Conservation (phyloP, 2,888 invertebrate species). For the Liopterus haemorrhoidalis region DNA sequence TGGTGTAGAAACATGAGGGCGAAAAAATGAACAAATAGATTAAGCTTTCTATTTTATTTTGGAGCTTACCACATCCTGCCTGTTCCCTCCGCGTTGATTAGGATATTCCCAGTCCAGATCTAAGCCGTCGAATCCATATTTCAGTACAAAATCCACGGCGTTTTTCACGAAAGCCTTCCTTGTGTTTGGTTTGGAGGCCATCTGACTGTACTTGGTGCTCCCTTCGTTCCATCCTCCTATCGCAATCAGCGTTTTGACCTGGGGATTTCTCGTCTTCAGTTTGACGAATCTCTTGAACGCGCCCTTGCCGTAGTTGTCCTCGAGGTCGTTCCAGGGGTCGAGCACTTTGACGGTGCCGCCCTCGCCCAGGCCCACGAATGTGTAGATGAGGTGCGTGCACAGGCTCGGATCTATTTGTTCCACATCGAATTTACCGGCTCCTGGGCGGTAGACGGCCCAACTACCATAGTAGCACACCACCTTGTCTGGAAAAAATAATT, state of each 20-base stretch:
- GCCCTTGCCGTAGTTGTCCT: conserved; percentile 45
- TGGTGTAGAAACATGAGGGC: no score
- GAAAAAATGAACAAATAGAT: no score
- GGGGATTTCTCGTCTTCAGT: conserved; percentile 50
- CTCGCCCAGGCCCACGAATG: conserved; percentile 60
- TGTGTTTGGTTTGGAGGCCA: conserved; percentile 44
- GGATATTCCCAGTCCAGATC: conserved; percentile 74
- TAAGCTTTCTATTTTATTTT: background rate
- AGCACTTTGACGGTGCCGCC: conserved; percentile 51
- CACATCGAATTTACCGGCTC: conserved; percentile 60
- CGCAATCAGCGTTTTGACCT: conserved; percentile 55
- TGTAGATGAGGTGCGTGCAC: conserved; percentile 71
- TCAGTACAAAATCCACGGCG: conserved; percentile 50
- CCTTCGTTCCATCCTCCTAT: conserved; percentile 66
- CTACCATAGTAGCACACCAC: conserved; percentile 71
- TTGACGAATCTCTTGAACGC: conserved; percentile 52
- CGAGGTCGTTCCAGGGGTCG: conserved; percentile 58
- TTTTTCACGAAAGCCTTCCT: conserved; percentile 54
- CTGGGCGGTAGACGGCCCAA: conserved; percentile 66
- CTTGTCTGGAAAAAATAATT: conserved; percentile 47
- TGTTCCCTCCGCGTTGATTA: conserved; percentile 50
- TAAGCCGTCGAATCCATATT: conserved; percentile 62
- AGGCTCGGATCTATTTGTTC: conserved; percentile 59
- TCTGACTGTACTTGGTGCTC: conserved; percentile 40
- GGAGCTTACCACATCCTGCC: conserved; percentile 41